Base-by-base conservation (phyloP, 2,113 vertebrate genomes). In the Gambusia affinis region DNA sequence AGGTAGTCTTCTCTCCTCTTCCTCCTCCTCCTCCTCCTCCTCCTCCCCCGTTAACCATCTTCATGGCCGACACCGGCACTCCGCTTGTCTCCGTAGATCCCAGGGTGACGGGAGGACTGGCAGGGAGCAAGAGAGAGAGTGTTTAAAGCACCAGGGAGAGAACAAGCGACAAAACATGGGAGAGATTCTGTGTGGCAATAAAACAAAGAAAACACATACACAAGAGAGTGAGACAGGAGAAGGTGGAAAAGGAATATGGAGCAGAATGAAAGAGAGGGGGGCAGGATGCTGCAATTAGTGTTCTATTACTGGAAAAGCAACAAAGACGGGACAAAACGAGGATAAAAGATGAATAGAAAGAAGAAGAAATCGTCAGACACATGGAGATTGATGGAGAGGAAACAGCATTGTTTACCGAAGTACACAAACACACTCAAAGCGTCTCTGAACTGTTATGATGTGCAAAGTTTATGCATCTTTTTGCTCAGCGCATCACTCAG, bases 1-100 rank as follows among this genome's bases (percentile, higher is more conserved):
- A 99, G 91, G 96, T 95, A 86, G 96, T 96, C 95, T 97, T 98
- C 93, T 99, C 97, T 92, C 96, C 96, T 51, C 89, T 87, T 70
- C 79, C 75, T 28, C 86, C 73, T 0, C 81, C 88, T 8, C 83
- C 83, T 10, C 80, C 76, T 3, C 73, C 79, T 66, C 89, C 96
- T 94, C 96, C 96, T 82, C 90, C 97, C 37, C 88, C 85, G 89
- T 96, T 98, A 94, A 98, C 96, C 95, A 98, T 96, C 92, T 96
- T 97, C 96, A 94, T 94, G 90, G 92, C 94, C 88, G 91, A 86
- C 88, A 88, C 87, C 72, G 92, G 91, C 90, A 73, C 89, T 22
- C 92, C 91, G 70, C 85, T 90, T 67, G 85, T 86, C 90, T 95
- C 94, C 60, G 92, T 91, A 81, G 94, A 94, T 85, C 94, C 94